These are phyloP conservation scores for Mionectes olivaceus DNA, from an alignment of 2,797 vertebrate genomes.

Conservation along the genomic window DNA sequence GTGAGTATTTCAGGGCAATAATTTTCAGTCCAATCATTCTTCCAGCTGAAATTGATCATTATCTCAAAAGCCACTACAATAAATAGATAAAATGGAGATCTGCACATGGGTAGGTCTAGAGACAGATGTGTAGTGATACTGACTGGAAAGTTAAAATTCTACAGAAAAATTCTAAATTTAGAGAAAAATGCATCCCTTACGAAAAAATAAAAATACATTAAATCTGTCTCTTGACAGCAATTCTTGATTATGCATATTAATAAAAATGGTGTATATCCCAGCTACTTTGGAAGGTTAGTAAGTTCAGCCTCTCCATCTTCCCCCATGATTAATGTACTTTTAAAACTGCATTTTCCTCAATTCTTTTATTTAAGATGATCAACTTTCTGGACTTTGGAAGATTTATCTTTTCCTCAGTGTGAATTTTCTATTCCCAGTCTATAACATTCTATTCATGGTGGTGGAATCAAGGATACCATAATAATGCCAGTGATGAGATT, in stretches of 20 bases:
- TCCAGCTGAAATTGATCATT: background rate
- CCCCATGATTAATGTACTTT: background rate
- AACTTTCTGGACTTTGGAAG: background rate
- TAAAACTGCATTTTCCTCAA: background rate
- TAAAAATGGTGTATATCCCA: background rate
- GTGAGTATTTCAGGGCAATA: background rate
- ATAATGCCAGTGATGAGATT: background rate
- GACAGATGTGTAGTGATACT: background rate
- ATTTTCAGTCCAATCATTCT: background rate
- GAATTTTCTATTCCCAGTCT: slow-evolving; percentile 4
- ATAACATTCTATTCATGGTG: background rate
- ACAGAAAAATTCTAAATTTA: background rate
- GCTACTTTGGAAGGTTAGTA: background rate
- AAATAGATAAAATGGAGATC: background rate
- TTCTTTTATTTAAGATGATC: background rate
- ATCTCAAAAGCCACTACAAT: background rate
- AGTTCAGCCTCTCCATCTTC: background rate
- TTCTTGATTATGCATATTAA: background rate
- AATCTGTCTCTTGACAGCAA: background rate
- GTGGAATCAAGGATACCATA: background rate
- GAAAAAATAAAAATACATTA: background rate
- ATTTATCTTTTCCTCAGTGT: background rate
- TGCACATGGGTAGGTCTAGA: background rate
- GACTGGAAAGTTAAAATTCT: background rate
- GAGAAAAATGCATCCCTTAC: background rate